These are phyloP conservation scores for Pterostichus niger DNA, from an alignment of 2,888 invertebrate genomes.

Conservation along the genomic window DNA sequence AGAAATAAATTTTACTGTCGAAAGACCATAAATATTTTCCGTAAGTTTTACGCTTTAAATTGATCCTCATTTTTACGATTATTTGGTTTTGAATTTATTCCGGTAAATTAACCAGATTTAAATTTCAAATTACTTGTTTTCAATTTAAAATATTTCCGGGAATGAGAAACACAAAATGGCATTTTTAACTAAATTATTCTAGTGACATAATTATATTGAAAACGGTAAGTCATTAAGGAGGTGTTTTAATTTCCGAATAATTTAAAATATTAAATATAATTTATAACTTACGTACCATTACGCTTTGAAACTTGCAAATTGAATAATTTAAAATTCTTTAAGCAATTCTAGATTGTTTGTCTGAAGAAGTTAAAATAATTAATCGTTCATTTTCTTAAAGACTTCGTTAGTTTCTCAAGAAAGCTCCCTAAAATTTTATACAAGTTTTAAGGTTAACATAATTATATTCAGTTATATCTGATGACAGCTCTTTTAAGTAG, in stretches of 20 bases:
- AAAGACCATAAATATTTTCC: constrained; percentile 28
- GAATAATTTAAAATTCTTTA: constrained; percentile 34
- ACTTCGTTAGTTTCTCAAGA: constrained; percentile 33
- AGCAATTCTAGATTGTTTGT: constrained; percentile 23
- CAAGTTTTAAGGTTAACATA: constrained; percentile 35
- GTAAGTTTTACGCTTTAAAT: constrained; percentile 33
- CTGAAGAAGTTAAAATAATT: constrained; percentile 13
- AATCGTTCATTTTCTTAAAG: constrained; percentile 26
- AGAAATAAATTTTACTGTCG: constrained; percentile 28
- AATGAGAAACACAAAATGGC: constrained; percentile 22
- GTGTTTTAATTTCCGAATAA: constrained; percentile 31
- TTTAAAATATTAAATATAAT: constrained; percentile 34
- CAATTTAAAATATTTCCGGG: constrained; percentile 26
- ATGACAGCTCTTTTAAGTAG: too few relatives aligned
- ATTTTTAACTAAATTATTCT: constrained; percentile 30
- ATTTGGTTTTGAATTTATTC: constrained; percentile 34
- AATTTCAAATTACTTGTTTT: constrained; percentile 42
- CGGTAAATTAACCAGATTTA: constrained; percentile 44
- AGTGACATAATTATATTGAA: constrained; percentile 21
- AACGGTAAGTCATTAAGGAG: constrained; percentile 8
- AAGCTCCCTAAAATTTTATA: constrained; percentile 42
- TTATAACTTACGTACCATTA: constrained; percentile 38
- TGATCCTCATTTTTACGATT: constrained; percentile 31
- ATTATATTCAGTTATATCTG: too few relatives aligned
- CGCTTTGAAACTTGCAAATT: constrained; percentile 34